phyloP scores from a whole-genome alignment of 2,797 vertebrate species.

The Oceanodroma leucorhoa region DNA sequence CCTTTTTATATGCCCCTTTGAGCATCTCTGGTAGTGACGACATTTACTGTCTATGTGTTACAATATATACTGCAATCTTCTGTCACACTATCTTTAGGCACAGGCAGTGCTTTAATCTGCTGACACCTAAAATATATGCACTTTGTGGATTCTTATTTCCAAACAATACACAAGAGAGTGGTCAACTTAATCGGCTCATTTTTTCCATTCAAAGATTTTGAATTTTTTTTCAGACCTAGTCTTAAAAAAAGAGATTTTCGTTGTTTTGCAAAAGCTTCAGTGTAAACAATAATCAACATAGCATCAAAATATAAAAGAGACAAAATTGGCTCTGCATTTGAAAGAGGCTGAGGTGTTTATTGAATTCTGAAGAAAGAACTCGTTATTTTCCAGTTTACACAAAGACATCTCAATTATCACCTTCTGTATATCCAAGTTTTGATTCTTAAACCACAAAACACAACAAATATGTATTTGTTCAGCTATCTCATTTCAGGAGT shows the following conservation, averaged over 20 bases:
- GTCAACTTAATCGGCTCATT: background rate
- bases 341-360: slow-evolving; percentile 6
- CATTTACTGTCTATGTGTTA: background rate
- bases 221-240: background rate
- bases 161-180: background rate
- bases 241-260: background rate
- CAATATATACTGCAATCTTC: background rate
- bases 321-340: slow-evolving; percentile 3
- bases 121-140: background rate
- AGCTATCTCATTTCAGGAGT: background rate
- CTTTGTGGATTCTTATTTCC: background rate
- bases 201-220: background rate
- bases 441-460: background rate
- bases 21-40: background rate
- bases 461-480: background rate
- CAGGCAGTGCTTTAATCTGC: background rate
- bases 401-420: slow-evolving; percentile 22
- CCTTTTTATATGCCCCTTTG: background rate
- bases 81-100: background rate
- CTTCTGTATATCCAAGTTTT: background rate
- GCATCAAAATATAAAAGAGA: slow-evolving; percentile 4
- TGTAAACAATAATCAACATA: background rate
- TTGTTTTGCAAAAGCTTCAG: background rate
- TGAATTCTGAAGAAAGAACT: slow-evolving; percentile 20
- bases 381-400: background rate